Conservation (phyloP, 2,797 vertebrate genomes). For the Todus mexicanus region DNA sequence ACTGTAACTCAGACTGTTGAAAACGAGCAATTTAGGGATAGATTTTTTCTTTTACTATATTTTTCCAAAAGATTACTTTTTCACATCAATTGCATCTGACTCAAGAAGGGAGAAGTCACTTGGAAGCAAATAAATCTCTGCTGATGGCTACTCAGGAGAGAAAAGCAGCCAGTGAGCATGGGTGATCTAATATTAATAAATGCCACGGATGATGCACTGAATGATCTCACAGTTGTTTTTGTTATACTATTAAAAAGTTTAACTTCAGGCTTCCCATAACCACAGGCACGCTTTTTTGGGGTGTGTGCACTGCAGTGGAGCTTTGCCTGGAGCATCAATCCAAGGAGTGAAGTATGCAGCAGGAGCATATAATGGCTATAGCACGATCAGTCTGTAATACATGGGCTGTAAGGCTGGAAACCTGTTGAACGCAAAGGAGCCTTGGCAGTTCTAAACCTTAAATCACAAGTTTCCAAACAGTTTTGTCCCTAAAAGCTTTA, state of each 20-base stretch:
- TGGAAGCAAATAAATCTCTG: constrained; percentile 30
- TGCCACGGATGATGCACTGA: constrained; percentile 48
- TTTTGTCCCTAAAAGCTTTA: not conserved
- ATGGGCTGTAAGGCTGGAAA: not conserved
- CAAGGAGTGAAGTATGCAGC: not conserved
- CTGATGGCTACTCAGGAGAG: constrained; percentile 36
- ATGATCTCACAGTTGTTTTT: constrained; percentile 42
- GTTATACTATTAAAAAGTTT: constrained; percentile 49
- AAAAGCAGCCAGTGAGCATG: constrained; percentile 41
- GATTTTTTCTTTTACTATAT: constrained; percentile 38
- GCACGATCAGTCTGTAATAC: fast-evolving
- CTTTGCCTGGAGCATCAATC: not conserved
- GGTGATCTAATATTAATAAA: constrained; percentile 65
- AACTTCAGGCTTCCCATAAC: constrained; percentile 55
- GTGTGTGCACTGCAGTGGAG: not conserved
- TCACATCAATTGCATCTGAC: constrained; percentile 22
- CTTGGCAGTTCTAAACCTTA: not conserved
- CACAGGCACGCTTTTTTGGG: not conserved
- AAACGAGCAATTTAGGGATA: constrained; percentile 43
- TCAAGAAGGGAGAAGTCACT: constrained; percentile 16
- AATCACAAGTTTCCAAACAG: not conserved
- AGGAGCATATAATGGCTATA: not conserved
- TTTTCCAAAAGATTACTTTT: constrained; percentile 63
- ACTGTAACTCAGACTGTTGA: constrained; percentile 5
- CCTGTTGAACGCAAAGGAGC: not conserved